Evolutionary conservation across 2,888 invertebrate genomes (phyloP).

Genomic region (Icerya purchasi): DNA sequence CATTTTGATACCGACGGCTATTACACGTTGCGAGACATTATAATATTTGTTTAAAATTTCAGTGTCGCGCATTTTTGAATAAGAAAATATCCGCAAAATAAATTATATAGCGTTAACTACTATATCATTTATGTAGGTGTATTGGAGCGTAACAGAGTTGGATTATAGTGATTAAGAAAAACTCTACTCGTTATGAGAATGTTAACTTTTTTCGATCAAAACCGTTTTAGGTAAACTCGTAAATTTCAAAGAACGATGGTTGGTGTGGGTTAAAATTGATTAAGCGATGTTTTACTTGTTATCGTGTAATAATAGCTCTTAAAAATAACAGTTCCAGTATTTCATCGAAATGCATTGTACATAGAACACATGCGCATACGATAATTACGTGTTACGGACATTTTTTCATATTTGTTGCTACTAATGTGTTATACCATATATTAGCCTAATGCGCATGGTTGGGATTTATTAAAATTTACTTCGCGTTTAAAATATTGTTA

Average conservation of each 20-base stretch:
- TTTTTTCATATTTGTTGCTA: no score
- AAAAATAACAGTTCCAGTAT: neutral
- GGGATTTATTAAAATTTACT: no score
- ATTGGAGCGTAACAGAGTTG: conserved; percentile 9
- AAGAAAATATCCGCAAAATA: neutral
- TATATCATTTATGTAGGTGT: conserved; percentile 2
- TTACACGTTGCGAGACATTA: neutral
- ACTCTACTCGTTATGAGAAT: neutral
- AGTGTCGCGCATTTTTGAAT: neutral
- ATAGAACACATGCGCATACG: no score
- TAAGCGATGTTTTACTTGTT: neutral
- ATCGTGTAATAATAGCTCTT: neutral
- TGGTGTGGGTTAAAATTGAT: neutral
- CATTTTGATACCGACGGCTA: no score
- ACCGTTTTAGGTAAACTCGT: neutral
- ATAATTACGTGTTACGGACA: no score
- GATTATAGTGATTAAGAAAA: conserved; percentile 3
- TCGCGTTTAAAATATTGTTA: no score
- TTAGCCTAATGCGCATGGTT: no score
- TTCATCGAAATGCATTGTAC: neutral
- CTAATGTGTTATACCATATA: no score
- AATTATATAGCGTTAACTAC: neutral
- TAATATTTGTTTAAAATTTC: neutral
- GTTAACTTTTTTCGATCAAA: neutral
- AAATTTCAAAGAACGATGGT: neutral